A percentile compares a stretch with the other conserved stretches of the same genome.
Conservation (phyloP, 2,888 invertebrate genomes). For the Phanerotoma sp. region DNA sequence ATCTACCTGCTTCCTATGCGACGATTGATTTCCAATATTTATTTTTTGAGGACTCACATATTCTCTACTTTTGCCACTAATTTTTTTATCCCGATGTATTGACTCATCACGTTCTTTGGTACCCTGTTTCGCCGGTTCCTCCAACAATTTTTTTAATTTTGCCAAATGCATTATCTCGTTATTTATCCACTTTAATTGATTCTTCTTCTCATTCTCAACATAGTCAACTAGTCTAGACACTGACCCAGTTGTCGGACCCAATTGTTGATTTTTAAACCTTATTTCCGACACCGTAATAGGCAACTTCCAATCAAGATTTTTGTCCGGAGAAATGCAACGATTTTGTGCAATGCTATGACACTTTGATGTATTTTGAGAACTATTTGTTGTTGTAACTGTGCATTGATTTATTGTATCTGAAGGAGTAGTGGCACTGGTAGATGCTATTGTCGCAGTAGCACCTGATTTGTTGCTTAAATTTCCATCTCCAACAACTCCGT, state of each 20-base stretch:
- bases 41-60: too few relatives aligned
- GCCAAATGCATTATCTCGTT: slow-evolving; percentile 62
- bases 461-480: neutral
- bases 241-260: slow-evolving; percentile 43
- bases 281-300: slow-evolving; percentile 59
- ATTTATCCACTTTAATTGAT: slow-evolving; percentile 63
- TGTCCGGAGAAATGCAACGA: slow-evolving; percentile 31
- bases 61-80: too few relatives aligned
- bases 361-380: neutral
- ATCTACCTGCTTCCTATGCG: too few relatives aligned
- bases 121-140: slow-evolving; percentile 39
- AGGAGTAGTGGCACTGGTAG: slow-evolving; percentile 6
- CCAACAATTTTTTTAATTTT: slow-evolving; percentile 58
- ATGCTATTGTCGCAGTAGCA: slow-evolving; percentile 6
- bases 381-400: neutral
- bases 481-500: neutral
- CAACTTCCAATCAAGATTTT: slow-evolving; percentile 56
- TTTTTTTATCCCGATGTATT: slow-evolving; percentile 4
- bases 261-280: slow-evolving; percentile 51
- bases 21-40: too few relatives aligned
- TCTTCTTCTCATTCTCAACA: slow-evolving; percentile 60
- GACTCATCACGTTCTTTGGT: neutral
- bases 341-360: slow-evolving; percentile 32
- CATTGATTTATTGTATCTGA: neutral
- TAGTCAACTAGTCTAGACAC: slow-evolving; percentile 53